phyloP scores from a whole-genome alignment of 2,888 invertebrate species.

The Sesamia inferens region DNA sequence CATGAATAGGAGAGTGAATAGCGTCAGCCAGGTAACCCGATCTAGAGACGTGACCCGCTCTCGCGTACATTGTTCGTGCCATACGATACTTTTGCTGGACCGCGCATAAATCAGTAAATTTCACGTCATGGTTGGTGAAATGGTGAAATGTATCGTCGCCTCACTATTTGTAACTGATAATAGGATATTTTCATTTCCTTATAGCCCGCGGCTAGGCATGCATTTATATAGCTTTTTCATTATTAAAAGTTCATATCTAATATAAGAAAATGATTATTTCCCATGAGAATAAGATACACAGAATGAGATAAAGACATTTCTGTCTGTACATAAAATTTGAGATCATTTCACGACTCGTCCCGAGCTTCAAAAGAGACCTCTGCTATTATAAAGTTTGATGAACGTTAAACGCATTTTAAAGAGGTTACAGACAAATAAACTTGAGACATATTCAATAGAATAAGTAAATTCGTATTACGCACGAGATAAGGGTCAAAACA shows the following conservation, averaged over 20 bases:
- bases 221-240: slow-evolving; percentile 1
- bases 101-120: slow-evolving; percentile 60
- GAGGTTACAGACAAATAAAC: slow-evolving; percentile 64
- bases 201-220: neutral
- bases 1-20: slow-evolving; percentile 79
- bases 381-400: slow-evolving; percentile 52
- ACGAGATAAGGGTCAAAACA: slow-evolving; percentile 63
- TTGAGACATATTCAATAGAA: slow-evolving; percentile 51
- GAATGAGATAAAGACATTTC: slow-evolving; percentile 1
- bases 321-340: slow-evolving; percentile 3
- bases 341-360: slow-evolving; percentile 24
- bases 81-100: slow-evolving; percentile 74
- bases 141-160: slow-evolving; percentile 54
- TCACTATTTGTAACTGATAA: slow-evolving; percentile 40
- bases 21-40: slow-evolving; percentile 77
- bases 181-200: slow-evolving; percentile 1
- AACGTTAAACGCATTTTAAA: slow-evolving; percentile 62
- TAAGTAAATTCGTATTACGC: slow-evolving; percentile 51
- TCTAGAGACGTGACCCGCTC: slow-evolving; percentile 77
- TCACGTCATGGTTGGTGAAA: slow-evolving; percentile 53
- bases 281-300: neutral
- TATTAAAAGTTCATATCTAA: neutral
- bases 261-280: neutral
- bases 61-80: slow-evolving; percentile 72
- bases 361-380: slow-evolving; percentile 42